Evolutionary conservation across 2,888 invertebrate genomes (phyloP), one percentile per base, ranked within the genome.

Genomic region (Metopia argyrocephala): DNA sequence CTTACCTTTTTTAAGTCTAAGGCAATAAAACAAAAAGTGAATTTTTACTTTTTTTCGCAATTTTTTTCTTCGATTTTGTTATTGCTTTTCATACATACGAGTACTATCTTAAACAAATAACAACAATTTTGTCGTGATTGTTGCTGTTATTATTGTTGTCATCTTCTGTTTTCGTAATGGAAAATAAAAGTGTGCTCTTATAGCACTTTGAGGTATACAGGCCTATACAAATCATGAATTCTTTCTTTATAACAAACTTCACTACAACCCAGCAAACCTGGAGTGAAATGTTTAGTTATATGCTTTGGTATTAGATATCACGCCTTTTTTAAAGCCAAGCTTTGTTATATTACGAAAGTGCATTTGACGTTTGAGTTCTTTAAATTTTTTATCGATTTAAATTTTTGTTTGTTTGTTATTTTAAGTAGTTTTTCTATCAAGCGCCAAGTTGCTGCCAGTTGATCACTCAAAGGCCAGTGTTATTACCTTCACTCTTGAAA

Each of bases 111-210:
- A 12, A 31, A 31, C 66, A 74, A 25, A 20, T 23, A 20, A 76
- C 69, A 78, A 81, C 70, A 78, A 66, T 69, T 70, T 45, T 79
- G 79, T 66, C 59, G 59, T 46, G 28, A 56, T 52, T 38, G 59
- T 65, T 15, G 18, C 9, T 38, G 2, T 15, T 15, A 12, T 38
- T 38, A 12, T 31, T 31, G 7, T 3, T 31, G 31, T 31, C 12
- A 12, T 31, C 12, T 31, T 15, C 15, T 38, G 15, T 38, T 12
- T 0, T 12, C 9, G 15, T 12, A 28, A 12, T 15, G 46, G 38
- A 20, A 61, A 64, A 27, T 48, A 73, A 73, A 80, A 80, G 80
- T 80, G 80, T 80, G 80, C 80, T 76, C 65, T 71, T 65, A 45
- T 75, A 66, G 61, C 65, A 62, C 73, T 69, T n/a, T n/a, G n/a